Conservation (phyloP, 2,888 invertebrate species). For the Platycnemis pennipes region DNA sequence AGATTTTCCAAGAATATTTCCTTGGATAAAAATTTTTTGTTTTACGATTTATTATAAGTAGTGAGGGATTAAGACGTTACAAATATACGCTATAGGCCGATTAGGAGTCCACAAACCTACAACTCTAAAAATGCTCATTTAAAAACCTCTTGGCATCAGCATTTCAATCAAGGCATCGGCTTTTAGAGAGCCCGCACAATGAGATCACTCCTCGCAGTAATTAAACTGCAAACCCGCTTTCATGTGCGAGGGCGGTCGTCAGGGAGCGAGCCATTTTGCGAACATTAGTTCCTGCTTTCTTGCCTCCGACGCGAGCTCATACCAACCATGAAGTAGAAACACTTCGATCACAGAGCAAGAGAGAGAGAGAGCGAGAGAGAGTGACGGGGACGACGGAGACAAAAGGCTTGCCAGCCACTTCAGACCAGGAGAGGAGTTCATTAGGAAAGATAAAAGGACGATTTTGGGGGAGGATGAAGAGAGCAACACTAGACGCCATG, state of each 20-base stretch:
- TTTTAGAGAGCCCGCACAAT: not conserved
- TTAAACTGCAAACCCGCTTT: not conserved
- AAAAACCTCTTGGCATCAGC: not conserved
- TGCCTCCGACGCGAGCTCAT: not conserved
- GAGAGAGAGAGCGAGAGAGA: not conserved
- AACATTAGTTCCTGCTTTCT: not conserved
- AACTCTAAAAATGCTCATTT: not conserved
- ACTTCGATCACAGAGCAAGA: not conserved
- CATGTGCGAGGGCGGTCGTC: not conserved
- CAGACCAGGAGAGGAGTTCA: not conserved
- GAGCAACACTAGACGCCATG: not conserved
- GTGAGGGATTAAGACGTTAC: no score
- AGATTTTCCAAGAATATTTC: no score
- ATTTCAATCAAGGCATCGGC: not conserved
- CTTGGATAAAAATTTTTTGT: no score
- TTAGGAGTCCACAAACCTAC: no score
- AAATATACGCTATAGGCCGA: no score
- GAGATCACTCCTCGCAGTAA: not conserved
- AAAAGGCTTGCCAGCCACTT: not conserved
- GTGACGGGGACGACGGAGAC: no score
- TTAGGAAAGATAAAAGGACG: conserved; percentile 31
- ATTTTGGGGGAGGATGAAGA: not conserved
- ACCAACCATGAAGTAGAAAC: conserved; percentile 7
- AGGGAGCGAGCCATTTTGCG: not conserved
- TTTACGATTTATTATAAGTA: no score